Percentiles rank a stretch among this genome's conserved stretches.
phyloP scores from a whole-genome alignment of 37 sponge, comb jelly and placozoan species.

The Axinella damicornis region DNA sequence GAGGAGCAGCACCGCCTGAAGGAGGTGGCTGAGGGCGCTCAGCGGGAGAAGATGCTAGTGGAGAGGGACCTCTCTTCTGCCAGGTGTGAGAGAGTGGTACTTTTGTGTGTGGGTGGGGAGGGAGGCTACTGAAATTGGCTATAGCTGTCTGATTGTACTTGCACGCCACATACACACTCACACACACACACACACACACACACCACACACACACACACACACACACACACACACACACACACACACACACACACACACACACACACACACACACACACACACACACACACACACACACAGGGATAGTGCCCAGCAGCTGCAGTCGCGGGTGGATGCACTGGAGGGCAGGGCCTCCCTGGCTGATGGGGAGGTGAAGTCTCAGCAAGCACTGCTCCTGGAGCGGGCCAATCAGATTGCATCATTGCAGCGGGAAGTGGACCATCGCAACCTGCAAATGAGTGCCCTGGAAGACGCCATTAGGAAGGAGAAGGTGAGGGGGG shows the following conservation, averaged over 20 bases:
- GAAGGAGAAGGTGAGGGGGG: not conserved
- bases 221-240: too few species aligned
- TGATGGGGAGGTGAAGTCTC: conserved; percentile 8
- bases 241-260: too few species aligned
- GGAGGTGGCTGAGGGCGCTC: not conserved
- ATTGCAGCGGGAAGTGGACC: conserved; percentile 52
- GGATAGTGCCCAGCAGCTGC: not conserved
- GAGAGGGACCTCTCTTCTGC: conserved; percentile 5
- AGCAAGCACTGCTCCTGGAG: conserved; percentile 32
- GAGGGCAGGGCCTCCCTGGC: not conserved
- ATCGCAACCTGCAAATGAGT: not conserved
- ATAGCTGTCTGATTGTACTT: too few species aligned
- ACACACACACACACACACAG: not conserved
- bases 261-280: too few species aligned
- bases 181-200: too few species aligned
- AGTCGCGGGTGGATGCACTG: not conserved
- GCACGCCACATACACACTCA: too few species aligned
- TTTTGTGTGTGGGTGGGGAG: too few species aligned
- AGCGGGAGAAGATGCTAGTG: conserved; percentile 2
- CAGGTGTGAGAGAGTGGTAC: not conserved
- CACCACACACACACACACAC: too few species aligned
- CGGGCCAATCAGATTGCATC: conserved; percentile 43
- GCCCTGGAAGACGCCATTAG: conserved; percentile 20
- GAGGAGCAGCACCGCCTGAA: not conserved
- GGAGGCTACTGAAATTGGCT: too few species aligned